Conservation (phyloP, 2,888 invertebrate species). For the Zygothrica quintamaculata region DNA sequence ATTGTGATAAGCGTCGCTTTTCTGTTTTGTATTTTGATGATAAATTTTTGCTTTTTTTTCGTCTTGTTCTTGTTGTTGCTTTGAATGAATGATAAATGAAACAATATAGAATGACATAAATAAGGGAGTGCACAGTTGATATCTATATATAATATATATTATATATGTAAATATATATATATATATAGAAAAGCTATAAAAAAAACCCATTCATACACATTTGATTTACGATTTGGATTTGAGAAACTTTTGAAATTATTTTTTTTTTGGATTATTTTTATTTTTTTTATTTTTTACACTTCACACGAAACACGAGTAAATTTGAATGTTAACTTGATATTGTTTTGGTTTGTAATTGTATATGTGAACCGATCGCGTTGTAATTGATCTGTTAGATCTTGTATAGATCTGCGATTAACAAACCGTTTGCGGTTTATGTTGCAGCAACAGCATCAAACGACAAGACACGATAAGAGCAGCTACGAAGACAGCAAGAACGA, state of each 20-base stretch:
- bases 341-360: background rate
- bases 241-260: no score
- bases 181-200: no score
- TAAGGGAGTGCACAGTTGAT: conserved; percentile 11
- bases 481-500: conserved; percentile 19
- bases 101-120: conserved; percentile 18
- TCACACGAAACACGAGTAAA: background rate
- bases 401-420: conserved; percentile 2
- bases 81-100: conserved; percentile 34
- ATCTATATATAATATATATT: background rate
- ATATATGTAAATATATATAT: no score
- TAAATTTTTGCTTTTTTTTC: no score
- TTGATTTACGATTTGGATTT: no score
- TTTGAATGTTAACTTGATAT: background rate
- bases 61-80: no score
- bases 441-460: conserved; percentile 9
- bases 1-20: conserved; percentile 34
- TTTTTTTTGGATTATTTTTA: no score
- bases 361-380: conserved; percentile 10
- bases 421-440: conserved; percentile 17
- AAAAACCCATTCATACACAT: no score
- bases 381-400: conserved; percentile 5
- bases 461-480: background rate
- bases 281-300: conserved; percentile 1
- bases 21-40: background rate